Evolutionary conservation across 2,888 invertebrate genomes (phyloP), one percentile per base, ranked within the genome.

Genomic region (Drosophila nr. medialis): DNA sequence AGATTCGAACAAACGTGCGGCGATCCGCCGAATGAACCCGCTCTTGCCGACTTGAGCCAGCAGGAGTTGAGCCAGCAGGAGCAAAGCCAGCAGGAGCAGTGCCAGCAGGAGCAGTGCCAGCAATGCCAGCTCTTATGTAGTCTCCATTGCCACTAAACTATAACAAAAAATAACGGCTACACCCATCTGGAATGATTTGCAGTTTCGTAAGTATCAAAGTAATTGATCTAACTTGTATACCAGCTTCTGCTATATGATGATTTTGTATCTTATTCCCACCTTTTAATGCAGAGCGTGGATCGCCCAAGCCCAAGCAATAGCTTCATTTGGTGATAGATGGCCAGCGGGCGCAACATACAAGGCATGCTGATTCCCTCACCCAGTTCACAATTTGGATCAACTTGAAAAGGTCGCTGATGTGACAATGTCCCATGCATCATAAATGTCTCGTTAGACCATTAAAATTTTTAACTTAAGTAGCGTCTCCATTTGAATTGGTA

Each of bases 1-100:
- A 75, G 49, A 15, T 61, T 66, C 4, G 73, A 75, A 29, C 49
- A 55, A 54, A n/a, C 18, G 24, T n/a, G 7, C n/a, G 36, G 13
- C 18, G n/a, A 18, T 54, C 18, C 1, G 18, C 18, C 54, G 4
- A 24, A 11, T 18, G 27, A 3, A 24, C 11, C 24, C 6, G 2
- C 2, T 18, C 24, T 4, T 3, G 8, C 1, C 21, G 11, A 24
- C 36, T 18, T 36, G 4, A 11, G 2, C 13, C 15, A 6, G 15
- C 4, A 18, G 27, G 8, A 24, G 24, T 18, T 36, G 4, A 11
- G 2, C 13, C 15, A 6, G 15, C 4, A 18, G 27, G 8, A 24
- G 24, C 24, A 24, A 1, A 1, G 24, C 24, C 24, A 24, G 24
- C 24, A 24, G 1, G 24, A 24, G 24, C 24, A 24, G 24, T 24